These are phyloP conservation scores for Gymnorhina tibicen DNA, from an alignment of 2,113 vertebrate genomes.

Conservation along the genomic window DNA sequence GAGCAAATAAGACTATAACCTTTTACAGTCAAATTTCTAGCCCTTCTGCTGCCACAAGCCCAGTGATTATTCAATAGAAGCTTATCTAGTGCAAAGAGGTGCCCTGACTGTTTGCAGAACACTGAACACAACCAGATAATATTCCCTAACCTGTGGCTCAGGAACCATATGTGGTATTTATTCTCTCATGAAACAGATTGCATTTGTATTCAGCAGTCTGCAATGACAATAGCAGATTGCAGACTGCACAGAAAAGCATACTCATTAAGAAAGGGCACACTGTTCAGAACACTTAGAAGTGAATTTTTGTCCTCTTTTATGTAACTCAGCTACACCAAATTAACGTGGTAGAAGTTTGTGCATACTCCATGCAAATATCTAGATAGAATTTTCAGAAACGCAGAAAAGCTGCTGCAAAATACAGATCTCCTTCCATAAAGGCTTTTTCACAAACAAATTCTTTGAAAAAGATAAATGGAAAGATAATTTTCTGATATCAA, in stretches of 20 bases:
- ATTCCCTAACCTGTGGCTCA: background rate
- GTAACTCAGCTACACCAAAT: background rate
- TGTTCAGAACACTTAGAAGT: background rate
- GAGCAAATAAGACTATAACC: background rate
- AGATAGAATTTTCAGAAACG: background rate
- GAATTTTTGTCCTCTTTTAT: background rate
- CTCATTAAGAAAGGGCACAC: background rate
- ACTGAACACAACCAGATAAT: background rate
- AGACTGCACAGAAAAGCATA: background rate
- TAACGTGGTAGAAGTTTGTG: background rate
- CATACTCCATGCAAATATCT: background rate
- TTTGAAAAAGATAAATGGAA: background rate
- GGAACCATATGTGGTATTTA: background rate
- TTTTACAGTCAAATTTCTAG: background rate
- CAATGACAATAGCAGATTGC: background rate
- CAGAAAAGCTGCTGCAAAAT: background rate
- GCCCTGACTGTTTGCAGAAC: background rate
- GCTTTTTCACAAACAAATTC: background rate
- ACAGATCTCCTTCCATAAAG: background rate
- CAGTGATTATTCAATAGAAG: background rate
- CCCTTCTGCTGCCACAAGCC: background rate
- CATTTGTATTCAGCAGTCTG: background rate
- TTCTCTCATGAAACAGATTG: background rate
- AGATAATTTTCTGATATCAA: background rate
- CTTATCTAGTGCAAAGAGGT: background rate